Percentiles rank a stretch among this genome's conserved stretches.
Conservation (phyloP, 2,888 invertebrate genomes). For the Cephus runcator region DNA sequence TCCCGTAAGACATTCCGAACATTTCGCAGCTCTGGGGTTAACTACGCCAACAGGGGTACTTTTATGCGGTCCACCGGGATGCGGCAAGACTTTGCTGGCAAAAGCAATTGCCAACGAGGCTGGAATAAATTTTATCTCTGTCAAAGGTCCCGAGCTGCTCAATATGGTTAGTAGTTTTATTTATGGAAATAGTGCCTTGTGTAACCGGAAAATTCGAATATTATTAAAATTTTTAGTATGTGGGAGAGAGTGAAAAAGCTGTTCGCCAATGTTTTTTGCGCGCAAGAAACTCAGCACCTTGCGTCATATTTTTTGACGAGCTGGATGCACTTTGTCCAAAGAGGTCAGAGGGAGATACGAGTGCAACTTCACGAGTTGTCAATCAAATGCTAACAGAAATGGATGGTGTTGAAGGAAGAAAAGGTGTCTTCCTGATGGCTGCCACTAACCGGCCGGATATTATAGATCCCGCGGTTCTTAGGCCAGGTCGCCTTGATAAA, state of each 20-base stretch:
- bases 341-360: conserved; percentile 80
- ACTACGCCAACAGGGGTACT: conserved; percentile 88
- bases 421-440: conserved; percentile 94
- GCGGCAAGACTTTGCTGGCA: conserved; percentile 95
- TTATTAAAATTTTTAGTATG: conserved; percentile 74
- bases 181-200: background rate
- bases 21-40: conserved; percentile 82
- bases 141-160: conserved; percentile 97
- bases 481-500: conserved; percentile 91
- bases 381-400: conserved; percentile 98
- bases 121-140: conserved; percentile 97
- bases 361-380: conserved; percentile 86
- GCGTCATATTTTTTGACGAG: conserved; percentile 99
- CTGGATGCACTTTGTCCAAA: conserved; percentile 95
- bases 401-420: conserved; percentile 94
- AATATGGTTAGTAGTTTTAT: conserved; percentile 81
- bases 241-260: conserved; percentile 97
- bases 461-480: conserved; percentile 92
- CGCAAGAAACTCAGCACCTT: conserved; percentile 94
- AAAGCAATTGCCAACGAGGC: conserved; percentile 99
- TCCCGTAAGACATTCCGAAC: conserved; percentile 88
- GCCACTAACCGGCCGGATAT: conserved; percentile 98
- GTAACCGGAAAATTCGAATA: background rate
- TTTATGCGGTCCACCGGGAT: conserved; percentile 96
- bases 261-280: conserved; percentile 96